Conservation (phyloP, 1,140 invertebrate species). For the Macrobrachium nipponense region DNA sequence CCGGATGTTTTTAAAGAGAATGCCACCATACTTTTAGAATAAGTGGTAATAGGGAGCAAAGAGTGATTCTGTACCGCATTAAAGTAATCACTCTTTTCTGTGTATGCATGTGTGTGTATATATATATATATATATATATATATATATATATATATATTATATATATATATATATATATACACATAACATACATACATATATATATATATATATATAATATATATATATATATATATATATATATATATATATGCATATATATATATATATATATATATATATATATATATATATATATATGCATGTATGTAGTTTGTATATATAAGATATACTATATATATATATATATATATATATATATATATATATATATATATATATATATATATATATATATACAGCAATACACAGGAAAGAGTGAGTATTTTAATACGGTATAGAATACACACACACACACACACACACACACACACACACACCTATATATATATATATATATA, state of each 20-base stretch:
- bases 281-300: background rate
- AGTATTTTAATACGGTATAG: too few relatives aligned
- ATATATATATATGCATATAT: background rate
- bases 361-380: too few relatives aligned
- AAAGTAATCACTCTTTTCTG: background rate
- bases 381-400: too few relatives aligned
- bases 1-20: background rate
- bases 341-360: too few relatives aligned
- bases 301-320: background rate
- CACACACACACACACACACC: background rate
- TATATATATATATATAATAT: conserved; percentile 19
- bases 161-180: background rate
- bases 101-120: conserved; percentile 1
- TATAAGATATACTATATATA: too few relatives aligned
- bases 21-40: too few relatives aligned
- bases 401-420: too few relatives aligned
- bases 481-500: background rate
- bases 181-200: background rate
- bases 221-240: conserved; percentile 6
- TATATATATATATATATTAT: background rate
- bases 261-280: background rate
- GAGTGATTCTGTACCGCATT: too few relatives aligned
- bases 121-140: conserved; percentile 13
- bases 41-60: background rate
- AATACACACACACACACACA: background rate